phyloP scores from a whole-genome alignment of 2,797 vertebrate species.

The Syngnathus rostellatus region DNA sequence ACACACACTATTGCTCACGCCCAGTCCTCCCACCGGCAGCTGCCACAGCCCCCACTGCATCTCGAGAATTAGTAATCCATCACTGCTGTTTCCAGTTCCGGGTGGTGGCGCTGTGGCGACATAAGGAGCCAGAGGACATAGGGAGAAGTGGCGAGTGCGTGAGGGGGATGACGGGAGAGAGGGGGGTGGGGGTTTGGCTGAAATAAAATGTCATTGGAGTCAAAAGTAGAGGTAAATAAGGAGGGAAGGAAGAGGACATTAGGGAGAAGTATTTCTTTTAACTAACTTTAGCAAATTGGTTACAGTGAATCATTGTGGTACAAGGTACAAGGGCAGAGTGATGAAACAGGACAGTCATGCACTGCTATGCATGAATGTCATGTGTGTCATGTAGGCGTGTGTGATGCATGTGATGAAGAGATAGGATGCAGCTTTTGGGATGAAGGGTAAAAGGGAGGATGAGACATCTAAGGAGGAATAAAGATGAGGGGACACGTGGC shows the following conservation, averaged over 20 bases:
- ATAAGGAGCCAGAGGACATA: constrained; percentile 4
- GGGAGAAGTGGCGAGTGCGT: constrained; percentile 22
- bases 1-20: constrained; percentile 14
- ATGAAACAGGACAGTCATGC: constrained; percentile 24
- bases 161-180: constrained; percentile 35
- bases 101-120: constrained; percentile 16
- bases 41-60: constrained; percentile 47
- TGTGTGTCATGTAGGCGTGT: constrained; percentile 1
- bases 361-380: constrained; percentile 18
- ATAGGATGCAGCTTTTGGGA: not conserved
- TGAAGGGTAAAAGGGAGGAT: constrained; percentile 6
- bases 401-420: not conserved
- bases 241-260: not conserved
- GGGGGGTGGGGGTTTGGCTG: not conserved
- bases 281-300: not conserved
- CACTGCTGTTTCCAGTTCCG: constrained; percentile 61
- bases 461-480: constrained; percentile 5
- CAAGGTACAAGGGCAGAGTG: constrained; percentile 11
- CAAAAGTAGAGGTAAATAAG: constrained; percentile 5
- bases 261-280: too few relatives aligned
- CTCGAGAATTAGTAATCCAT: constrained; percentile 66
- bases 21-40: constrained; percentile 35
- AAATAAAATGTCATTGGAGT: constrained; percentile 16
- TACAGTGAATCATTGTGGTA: constrained; percentile 15
- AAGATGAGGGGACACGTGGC: constrained; percentile 8